Evolutionary conservation across 2,888 invertebrate species (phyloP).

Genomic region (Acrobeloides nanus): DNA sequence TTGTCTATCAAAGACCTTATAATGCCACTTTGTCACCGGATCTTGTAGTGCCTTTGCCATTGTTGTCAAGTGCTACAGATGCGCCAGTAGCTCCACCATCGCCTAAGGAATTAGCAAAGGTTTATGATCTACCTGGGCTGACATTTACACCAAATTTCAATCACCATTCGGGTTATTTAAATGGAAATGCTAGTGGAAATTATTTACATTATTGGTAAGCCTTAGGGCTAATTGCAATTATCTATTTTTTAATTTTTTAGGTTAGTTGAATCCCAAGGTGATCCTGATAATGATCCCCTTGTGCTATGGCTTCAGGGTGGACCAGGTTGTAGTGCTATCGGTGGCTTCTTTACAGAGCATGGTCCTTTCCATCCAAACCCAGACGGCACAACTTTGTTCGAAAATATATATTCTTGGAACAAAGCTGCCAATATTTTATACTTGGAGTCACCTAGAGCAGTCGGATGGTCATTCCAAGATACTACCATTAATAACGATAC

Average conservation of each 20-base stretch:
- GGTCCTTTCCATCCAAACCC: conserved; percentile 55
- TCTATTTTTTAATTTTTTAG: conserved; percentile 17
- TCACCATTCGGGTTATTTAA: conserved; percentile 56
- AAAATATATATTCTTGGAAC: conserved; percentile 53
- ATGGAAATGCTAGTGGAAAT: conserved; percentile 34
- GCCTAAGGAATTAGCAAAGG: conserved; percentile 25
- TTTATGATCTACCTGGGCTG: conserved; percentile 39
- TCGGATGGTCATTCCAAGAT: conserved; percentile 58
- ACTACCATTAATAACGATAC: conserved; percentile 27
- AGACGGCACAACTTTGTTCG: conserved; percentile 48
- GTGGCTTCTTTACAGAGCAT: conserved; percentile 56
- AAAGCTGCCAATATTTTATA: conserved; percentile 58
- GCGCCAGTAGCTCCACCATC: conserved; percentile 9
- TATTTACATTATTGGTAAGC: conserved; percentile 57
- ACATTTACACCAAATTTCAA: conserved; percentile 51
- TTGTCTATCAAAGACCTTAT: conserved; percentile 51
- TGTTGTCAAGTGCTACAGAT: not conserved
- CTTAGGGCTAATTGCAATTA: not conserved
- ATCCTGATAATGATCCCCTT: conserved; percentile 55
- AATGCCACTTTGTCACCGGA: conserved; percentile 12
- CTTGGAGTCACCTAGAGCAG: conserved; percentile 59
- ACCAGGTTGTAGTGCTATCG: conserved; percentile 48
- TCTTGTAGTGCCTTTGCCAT: not conserved
- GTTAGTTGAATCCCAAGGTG: conserved; percentile 42
- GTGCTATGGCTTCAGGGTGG: conserved; percentile 57